Evolutionary conservation across 2,888 invertebrate genomes (phyloP).

Genomic region (Norana najaformis): DNA sequence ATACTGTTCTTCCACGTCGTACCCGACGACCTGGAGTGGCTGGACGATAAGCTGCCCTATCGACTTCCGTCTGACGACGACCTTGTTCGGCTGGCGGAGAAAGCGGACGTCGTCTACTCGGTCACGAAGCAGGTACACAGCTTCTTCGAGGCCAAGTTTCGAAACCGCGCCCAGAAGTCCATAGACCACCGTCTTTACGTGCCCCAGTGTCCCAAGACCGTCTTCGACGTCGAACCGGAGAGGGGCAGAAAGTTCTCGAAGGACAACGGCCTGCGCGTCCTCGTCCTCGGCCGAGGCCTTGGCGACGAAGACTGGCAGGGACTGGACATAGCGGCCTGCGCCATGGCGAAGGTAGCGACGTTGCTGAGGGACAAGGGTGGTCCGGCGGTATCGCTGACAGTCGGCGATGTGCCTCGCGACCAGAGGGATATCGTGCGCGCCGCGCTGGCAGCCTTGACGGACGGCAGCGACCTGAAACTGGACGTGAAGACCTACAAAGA

Average conservation of each 20-base stretch:
- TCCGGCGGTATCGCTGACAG: slow-evolving; percentile 19
- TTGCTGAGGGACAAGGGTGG: slow-evolving; percentile 15
- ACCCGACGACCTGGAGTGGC: slow-evolving; percentile 40
- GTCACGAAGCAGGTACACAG: slow-evolving; percentile 44
- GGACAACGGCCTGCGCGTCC: slow-evolving; percentile 27
- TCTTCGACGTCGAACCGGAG: slow-evolving; percentile 38
- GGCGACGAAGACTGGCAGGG: slow-evolving; percentile 38
- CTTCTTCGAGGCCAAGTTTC: slow-evolving; percentile 43
- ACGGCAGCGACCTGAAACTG: slow-evolving; percentile 9
- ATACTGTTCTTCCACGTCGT: slow-evolving; percentile 45
- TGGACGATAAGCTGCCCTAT: slow-evolving; percentile 36
- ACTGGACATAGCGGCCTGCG: slow-evolving; percentile 42
- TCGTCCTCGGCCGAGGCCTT: slow-evolving; percentile 30
- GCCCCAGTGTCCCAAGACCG: slow-evolving; percentile 40
- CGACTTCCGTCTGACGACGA: slow-evolving; percentile 32
- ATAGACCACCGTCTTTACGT: slow-evolving; percentile 43
- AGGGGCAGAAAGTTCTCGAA: slow-evolving; percentile 15
- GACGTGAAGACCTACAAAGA: slow-evolving; percentile 31
- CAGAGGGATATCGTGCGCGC: background rate
- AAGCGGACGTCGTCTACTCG: slow-evolving; percentile 44
- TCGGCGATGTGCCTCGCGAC: slow-evolving; percentile 7
- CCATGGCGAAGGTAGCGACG: slow-evolving; percentile 40
- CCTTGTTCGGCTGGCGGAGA: slow-evolving; percentile 39
- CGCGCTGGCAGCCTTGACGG: slow-evolving; percentile 18
- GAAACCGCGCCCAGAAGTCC: slow-evolving; percentile 37